These are phyloP conservation scores for Sinocyclocheilus rhinocerous DNA, from an alignment of 2,113 vertebrate genomes.

Conservation along the genomic window DNA sequence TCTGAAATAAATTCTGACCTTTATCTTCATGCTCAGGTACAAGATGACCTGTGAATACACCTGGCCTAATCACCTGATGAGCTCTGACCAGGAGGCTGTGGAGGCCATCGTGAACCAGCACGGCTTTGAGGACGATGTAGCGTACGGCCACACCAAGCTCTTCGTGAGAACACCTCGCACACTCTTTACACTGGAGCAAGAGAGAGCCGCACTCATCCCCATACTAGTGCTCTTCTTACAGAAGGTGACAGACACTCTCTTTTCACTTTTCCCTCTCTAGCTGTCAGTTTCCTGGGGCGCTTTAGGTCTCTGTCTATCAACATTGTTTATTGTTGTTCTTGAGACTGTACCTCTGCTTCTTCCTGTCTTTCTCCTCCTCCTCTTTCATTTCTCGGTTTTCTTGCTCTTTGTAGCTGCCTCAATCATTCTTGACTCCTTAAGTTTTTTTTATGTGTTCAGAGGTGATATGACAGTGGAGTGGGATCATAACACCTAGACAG, in stretches of 20 bases:
- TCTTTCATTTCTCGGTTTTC: not conserved
- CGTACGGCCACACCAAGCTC: conserved; percentile 87
- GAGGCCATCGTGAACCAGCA: conserved; percentile 87
- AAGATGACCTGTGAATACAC: conserved; percentile 98
- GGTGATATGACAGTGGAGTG: not conserved
- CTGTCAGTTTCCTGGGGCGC: not conserved
- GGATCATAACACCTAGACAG: conserved; percentile 1
- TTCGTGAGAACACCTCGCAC: conserved; percentile 88
- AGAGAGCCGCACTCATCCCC: conserved; percentile 84
- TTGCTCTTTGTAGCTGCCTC: not conserved
- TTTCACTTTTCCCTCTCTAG: not conserved
- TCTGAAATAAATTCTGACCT: not conserved
- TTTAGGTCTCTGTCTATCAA: conserved; percentile 12
- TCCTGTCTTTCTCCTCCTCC: not conserved
- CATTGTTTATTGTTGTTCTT: not conserved
- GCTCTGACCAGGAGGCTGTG: conserved; percentile 80
- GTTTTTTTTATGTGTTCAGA: conserved; percentile 12
- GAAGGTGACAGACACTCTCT: conserved; percentile 77
- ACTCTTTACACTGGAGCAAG: conserved; percentile 85
- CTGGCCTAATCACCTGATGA: conserved; percentile 95
- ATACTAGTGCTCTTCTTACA: conserved; percentile 92
- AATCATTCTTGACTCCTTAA: not conserved
- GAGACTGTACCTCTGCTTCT: not conserved
- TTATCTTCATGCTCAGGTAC: conserved; percentile 73
- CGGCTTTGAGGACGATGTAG: conserved; percentile 85